phyloP scores from a whole-genome alignment of 2,888 invertebrate genomes.

The Lamellibrachia satsuma region DNA sequence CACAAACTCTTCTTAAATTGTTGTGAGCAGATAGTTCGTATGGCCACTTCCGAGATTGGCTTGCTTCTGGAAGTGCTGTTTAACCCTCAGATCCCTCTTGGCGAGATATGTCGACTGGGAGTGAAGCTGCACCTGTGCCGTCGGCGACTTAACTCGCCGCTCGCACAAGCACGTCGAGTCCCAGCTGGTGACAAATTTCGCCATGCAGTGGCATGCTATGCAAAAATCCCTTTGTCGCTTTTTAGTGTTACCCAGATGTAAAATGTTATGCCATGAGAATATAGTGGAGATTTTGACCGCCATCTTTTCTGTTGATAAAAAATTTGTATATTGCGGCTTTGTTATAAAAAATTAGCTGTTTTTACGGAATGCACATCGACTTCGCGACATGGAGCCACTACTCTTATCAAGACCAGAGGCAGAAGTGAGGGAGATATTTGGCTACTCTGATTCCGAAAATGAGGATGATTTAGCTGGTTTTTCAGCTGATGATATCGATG shows the following conservation, averaged over 20 bases:
- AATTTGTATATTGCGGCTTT: background rate
- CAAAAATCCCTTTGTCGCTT: background rate
- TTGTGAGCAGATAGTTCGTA: too few relatives aligned
- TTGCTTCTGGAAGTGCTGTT: too few relatives aligned
- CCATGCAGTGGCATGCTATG: background rate
- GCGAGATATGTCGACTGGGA: background rate
- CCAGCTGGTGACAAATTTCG: background rate
- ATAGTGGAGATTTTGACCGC: background rate
- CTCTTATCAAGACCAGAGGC: background rate
- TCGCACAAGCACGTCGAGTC: background rate
- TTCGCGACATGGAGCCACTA: background rate
- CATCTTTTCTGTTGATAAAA: background rate
- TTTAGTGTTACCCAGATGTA: background rate
- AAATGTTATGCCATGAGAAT: background rate
- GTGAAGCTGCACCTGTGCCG: background rate
- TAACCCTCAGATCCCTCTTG: background rate
- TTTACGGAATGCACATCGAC: background rate
- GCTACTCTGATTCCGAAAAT: background rate
- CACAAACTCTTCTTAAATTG: too few relatives aligned
- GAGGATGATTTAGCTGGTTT: background rate
- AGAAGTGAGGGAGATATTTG: background rate
- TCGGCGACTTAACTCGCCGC: too few relatives aligned
- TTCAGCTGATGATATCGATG: too few relatives aligned
- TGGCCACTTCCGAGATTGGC: too few relatives aligned
- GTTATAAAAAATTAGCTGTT: background rate